A percentile compares a stretch with the other conserved stretches of the same genome.
phyloP scores from a whole-genome alignment of 2,888 invertebrate genomes.

The Coenonympha arcania region DNA sequence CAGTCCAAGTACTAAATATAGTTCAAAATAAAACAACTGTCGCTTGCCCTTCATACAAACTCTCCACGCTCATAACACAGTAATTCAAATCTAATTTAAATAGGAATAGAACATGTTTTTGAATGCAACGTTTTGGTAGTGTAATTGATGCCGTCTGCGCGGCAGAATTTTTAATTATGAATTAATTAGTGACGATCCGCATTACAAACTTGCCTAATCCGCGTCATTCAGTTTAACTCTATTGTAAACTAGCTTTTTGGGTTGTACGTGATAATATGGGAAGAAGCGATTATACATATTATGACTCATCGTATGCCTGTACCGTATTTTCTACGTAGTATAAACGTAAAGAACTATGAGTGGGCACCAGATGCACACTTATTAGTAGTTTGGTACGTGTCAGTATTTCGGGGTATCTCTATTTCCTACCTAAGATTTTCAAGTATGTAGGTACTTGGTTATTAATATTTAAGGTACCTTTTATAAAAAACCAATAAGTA shows the following conservation, averaged over 20 bases:
- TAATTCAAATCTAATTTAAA: conserved; percentile 45
- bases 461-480: too few relatives aligned
- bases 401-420: too few relatives aligned
- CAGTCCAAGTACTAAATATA: conserved; percentile 71
- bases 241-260: conserved; percentile 11
- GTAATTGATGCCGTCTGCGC: conserved; percentile 65
- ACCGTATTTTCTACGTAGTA: not conserved
- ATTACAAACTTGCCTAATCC: conserved; percentile 61
- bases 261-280: not conserved
- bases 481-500: too few relatives aligned
- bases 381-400: too few relatives aligned
- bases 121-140: conserved; percentile 41
- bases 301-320: not conserved
- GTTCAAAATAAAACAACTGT: conserved; percentile 73
- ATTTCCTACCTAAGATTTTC: too few relatives aligned
- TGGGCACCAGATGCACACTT: too few relatives aligned
- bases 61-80: conserved; percentile 39
- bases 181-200: conserved; percentile 71
- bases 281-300: not conserved
- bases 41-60: conserved; percentile 68
- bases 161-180: conserved; percentile 74
- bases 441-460: too few relatives aligned
- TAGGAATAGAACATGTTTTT: conserved; percentile 51
- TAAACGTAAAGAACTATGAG: too few relatives aligned
- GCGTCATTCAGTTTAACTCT: conserved; percentile 19